Percentiles rank a stretch among this genome's conserved stretches.
Evolutionary conservation across 2,113 vertebrate species (phyloP).

Genomic region (Prietella phreatophila): DNA sequence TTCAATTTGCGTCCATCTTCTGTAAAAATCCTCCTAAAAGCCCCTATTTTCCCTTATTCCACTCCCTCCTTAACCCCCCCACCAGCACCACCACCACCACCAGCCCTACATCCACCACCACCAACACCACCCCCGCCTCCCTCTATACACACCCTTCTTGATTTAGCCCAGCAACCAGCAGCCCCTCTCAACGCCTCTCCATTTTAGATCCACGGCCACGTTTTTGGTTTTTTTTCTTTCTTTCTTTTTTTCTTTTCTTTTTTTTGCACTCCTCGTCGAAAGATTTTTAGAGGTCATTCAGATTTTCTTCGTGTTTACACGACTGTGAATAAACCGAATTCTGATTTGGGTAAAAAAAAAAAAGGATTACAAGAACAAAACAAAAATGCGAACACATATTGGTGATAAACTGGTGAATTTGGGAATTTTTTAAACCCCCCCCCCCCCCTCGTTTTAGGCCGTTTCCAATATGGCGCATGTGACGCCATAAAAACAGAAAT

Average conservation of each 20-base stretch:
- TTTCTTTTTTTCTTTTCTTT: conserved; percentile 31
- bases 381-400: neutral
- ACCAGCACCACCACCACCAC: conserved; percentile 23
- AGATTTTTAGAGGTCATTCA: conserved; percentile 49
- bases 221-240: neutral
- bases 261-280: conserved; percentile 40
- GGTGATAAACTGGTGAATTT: conserved; percentile 56
- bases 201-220: conserved; percentile 52
- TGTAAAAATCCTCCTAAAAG: conserved; percentile 57
- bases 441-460: conserved; percentile 69
- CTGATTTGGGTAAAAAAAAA: conserved; percentile 34
- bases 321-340: neutral
- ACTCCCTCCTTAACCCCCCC: conserved; percentile 55
- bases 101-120: conserved; percentile 57
- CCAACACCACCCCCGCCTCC: conserved; percentile 34
- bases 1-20: conserved; percentile 42
- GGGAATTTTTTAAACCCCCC: conserved; percentile 58
- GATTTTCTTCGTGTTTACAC: neutral
- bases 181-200: conserved; percentile 43
- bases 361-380: conserved; percentile 46
- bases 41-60: conserved; percentile 58
- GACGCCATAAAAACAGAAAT: conserved; percentile 63
- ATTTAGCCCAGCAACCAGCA: conserved; percentile 63
- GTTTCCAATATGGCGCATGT: conserved; percentile 76
- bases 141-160: conserved; percentile 65